Percentiles rank a stretch among this genome's conserved stretches.
Conservation (phyloP, 2,888 invertebrate species). For the Xanthostigma xanthostigma region DNA sequence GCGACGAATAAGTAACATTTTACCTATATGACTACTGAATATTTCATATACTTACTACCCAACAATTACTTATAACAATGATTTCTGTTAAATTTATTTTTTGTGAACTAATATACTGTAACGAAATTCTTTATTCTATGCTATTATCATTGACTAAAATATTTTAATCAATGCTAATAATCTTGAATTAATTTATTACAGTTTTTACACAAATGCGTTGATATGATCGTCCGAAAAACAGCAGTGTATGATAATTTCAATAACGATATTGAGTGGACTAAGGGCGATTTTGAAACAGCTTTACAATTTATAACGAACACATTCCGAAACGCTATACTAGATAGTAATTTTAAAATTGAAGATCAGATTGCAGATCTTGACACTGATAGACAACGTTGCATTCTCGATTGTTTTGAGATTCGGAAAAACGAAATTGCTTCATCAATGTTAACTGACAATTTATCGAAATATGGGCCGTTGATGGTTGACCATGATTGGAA, state of each 20-base stretch:
- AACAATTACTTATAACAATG: too few relatives aligned
- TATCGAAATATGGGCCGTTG: conserved; percentile 24
- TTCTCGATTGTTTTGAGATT: conserved; percentile 21
- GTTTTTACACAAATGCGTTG: conserved; percentile 27
- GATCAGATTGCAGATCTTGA: conserved; percentile 14
- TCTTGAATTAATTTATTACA: conserved; percentile 16
- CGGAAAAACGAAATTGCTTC: conserved; percentile 23
- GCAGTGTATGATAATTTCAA: conserved; percentile 19
- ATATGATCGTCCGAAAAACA: conserved; percentile 19
- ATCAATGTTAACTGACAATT: conserved; percentile 17
- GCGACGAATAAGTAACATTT: too few relatives aligned
- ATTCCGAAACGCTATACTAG: conserved; percentile 18
- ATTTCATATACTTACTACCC: conserved; percentile 7
- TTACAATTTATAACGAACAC: conserved; percentile 20
- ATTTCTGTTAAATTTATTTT: neutral
- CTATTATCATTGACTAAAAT: too few relatives aligned
- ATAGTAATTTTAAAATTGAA: conserved; percentile 10
- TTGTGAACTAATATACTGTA: too few relatives aligned
- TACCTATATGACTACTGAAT: too few relatives aligned
- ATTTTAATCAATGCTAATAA: too few relatives aligned
- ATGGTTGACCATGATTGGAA: conserved; percentile 36
- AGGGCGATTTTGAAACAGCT: conserved; percentile 20
- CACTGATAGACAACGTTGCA: conserved; percentile 11
- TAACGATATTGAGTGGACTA: conserved; percentile 24
- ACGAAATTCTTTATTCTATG: too few relatives aligned